These are phyloP conservation scores for Leptinotarsa undecemlineata DNA, from an alignment of 1,140 invertebrate species.

Conservation along the genomic window DNA sequence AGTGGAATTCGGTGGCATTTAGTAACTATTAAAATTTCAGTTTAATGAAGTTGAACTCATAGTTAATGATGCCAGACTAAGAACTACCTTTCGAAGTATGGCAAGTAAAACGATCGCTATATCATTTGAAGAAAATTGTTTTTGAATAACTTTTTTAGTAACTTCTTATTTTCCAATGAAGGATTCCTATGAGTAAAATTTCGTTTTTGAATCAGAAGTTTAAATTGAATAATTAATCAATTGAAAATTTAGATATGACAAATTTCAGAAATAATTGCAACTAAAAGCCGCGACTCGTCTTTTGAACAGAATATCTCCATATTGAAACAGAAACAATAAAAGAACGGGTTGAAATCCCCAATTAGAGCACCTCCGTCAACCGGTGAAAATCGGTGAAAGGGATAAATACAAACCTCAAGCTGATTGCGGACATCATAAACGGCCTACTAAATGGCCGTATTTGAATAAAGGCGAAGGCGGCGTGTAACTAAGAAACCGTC, in stretches of 20 bases:
- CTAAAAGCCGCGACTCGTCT: background rate
- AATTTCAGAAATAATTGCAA: background rate
- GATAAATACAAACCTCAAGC: slow-evolving; percentile 23
- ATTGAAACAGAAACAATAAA: background rate
- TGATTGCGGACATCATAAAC: slow-evolving; percentile 19
- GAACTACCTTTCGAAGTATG: no score
- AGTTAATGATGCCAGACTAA: no score
- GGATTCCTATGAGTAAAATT: no score
- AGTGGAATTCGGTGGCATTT: no score
- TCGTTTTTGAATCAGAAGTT: no score
- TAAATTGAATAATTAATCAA: no score
- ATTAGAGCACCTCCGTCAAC: slow-evolving; percentile 9
- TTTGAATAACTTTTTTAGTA: no score
- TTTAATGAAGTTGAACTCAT: no score
- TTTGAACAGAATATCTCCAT: background rate
- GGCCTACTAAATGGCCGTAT: slow-evolving; percentile 19
- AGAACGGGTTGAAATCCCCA: slow-evolving; percentile 10
- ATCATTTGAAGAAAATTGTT: no score
- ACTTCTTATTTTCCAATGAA: no score
- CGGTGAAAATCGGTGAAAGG: slow-evolving; percentile 13
- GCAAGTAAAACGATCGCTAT: no score
- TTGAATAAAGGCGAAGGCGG: slow-evolving; percentile 18
- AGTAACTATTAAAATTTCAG: no score
- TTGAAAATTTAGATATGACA: background rate
- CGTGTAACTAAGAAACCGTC: slow-evolving; percentile 23